These are phyloP conservation scores for Drosophila gunungcola DNA, from an alignment of 1,140 invertebrate species.

Conservation along the genomic window DNA sequence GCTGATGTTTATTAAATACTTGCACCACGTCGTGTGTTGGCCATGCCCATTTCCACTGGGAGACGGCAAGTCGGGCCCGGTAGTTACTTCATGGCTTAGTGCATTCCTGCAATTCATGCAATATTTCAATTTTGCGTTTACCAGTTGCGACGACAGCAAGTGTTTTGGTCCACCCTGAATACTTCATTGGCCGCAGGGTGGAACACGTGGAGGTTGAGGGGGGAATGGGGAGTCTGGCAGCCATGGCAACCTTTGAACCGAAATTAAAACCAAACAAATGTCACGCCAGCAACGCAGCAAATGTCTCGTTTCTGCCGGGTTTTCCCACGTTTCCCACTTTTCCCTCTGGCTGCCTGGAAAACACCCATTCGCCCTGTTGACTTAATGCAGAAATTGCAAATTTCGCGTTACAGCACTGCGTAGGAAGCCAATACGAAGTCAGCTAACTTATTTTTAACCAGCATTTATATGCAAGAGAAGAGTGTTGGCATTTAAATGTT, in stretches of 20 bases:
- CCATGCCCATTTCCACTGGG: constrained; percentile 12
- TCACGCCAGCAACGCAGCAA: constrained; percentile 53
- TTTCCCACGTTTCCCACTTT: neutral
- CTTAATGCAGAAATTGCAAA: constrained; percentile 75
- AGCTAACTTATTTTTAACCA: constrained; percentile 35
- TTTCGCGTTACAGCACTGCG: constrained; percentile 45
- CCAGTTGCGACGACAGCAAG: constrained; percentile 42
- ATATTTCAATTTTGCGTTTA: constrained; percentile 71
- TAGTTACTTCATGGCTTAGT: constrained; percentile 43
- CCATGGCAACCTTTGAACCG: constrained; percentile 74
- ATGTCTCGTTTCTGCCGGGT: constrained; percentile 22
- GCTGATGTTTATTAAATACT: constrained; percentile 80
- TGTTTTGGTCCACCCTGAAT: constrained; percentile 31
- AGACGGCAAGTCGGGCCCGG: neutral
- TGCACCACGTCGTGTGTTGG: constrained; percentile 49
- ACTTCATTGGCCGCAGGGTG: constrained; percentile 33
- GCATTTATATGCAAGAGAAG: neutral
- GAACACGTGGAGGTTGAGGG: neutral
- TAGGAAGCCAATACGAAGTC: constrained; percentile 34
- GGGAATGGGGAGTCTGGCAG: constrained; percentile 19
- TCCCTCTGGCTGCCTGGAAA: constrained; percentile 4
- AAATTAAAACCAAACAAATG: constrained; percentile 83
- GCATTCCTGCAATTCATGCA: constrained; percentile 72
- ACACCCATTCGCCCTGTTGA: constrained; percentile 48
- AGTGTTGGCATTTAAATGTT: constrained; percentile 60